A percentile compares a stretch with the other conserved stretches of the same genome.
phyloP scores from a whole-genome alignment of 2,888 invertebrate species.

The Megalurothrips usitatus region DNA sequence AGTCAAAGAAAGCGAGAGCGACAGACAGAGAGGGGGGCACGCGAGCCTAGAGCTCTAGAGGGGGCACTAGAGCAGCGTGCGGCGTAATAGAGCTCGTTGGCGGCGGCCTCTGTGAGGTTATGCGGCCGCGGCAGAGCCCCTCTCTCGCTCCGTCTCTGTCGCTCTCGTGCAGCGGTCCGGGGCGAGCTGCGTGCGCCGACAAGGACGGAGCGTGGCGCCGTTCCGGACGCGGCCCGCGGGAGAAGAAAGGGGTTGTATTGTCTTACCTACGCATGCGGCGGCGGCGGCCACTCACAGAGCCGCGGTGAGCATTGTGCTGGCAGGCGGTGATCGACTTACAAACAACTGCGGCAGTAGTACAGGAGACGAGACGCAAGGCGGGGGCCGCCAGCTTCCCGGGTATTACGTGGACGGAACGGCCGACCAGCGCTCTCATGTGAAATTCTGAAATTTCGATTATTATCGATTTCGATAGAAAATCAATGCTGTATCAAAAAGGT shows the following conservation, averaged over 20 bases:
- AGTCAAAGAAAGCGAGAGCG: background rate
- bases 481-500: too few relatives aligned
- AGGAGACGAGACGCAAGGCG: too few relatives aligned
- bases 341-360: background rate
- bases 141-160: background rate
- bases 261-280: background rate
- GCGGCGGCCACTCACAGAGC: background rate
- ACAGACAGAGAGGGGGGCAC: background rate
- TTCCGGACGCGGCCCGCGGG: background rate
- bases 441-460: too few relatives aligned
- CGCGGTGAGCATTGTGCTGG: background rate
- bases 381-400: background rate
- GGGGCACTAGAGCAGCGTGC: background rate
- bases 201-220: too few relatives aligned
- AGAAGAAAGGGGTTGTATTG: background rate
- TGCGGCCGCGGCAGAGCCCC: too few relatives aligned
- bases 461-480: too few relatives aligned
- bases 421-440: too few relatives aligned
- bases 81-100: constrained; percentile 17
- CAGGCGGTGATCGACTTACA: background rate
- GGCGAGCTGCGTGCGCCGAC: too few relatives aligned
- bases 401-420: too few relatives aligned
- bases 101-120: background rate
- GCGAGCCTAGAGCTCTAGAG: background rate
- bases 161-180: background rate